A percentile compares a stretch with the other conserved stretches of the same genome.
Conservation (phyloP, 2,113 vertebrate genomes). For the Aleadryas rufinucha region DNA sequence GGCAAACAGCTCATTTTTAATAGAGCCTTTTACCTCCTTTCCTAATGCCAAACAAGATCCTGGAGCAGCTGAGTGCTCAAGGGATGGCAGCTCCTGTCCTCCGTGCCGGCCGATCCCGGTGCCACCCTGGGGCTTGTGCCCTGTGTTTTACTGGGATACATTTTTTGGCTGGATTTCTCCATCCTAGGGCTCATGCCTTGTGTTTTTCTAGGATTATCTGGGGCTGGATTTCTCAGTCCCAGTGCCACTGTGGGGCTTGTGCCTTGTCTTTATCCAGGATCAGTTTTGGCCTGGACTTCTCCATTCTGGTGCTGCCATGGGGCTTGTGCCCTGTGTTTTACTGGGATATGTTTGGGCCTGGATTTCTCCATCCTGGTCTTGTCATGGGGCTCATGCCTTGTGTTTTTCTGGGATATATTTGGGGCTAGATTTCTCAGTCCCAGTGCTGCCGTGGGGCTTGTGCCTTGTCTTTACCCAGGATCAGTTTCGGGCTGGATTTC, state of each 20-base stretch:
- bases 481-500: not conserved
- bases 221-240: not conserved
- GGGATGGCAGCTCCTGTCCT: not conserved
- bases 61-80: rapidly evolving
- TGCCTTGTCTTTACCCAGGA: rapidly evolving
- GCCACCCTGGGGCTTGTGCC: not conserved
- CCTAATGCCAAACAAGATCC: not conserved
- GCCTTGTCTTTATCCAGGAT: too few relatives aligned
- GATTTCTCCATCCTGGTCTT: too few relatives aligned
- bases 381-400: not conserved
- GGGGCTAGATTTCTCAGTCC: not conserved
- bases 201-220: not conserved
- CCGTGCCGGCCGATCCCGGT: rapidly evolving
- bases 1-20: not conserved
- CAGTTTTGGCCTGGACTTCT: too few relatives aligned
- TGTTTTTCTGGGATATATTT: rapidly evolving
- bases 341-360: rapidly evolving
- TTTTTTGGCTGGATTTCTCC: not conserved
- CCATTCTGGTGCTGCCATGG: too few relatives aligned
- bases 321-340: too few relatives aligned
- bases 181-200: not conserved
- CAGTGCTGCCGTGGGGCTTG: not conserved
- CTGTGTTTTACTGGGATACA: not conserved
- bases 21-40: conserved; percentile 56
- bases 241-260: rapidly evolving